Percentiles rank a stretch among this genome's conserved stretches.
phyloP scores from a whole-genome alignment of 1,140 invertebrate genomes.

The Melitaea cinxia region DNA sequence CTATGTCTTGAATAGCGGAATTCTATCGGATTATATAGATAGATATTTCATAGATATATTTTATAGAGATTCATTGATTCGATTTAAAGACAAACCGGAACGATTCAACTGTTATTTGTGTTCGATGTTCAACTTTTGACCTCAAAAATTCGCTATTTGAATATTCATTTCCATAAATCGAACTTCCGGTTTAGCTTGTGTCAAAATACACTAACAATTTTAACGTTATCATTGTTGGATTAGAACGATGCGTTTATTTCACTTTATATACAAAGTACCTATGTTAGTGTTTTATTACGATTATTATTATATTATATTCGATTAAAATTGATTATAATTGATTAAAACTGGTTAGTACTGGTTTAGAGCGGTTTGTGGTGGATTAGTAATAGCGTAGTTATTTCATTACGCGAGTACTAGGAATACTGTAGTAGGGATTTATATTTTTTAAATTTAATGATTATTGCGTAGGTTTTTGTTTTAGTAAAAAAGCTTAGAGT shows the following conservation, averaged over 20 bases:
- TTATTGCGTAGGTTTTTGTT: no score
- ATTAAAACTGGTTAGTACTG: background rate
- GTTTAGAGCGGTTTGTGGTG: constrained; percentile 2
- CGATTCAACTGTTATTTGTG: background rate
- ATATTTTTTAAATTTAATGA: no score
- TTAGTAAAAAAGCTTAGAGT: no score
- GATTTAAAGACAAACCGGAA: background rate
- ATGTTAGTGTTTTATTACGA: background rate
- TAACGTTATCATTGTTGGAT: background rate
- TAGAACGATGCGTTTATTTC: background rate
- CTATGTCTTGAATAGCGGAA: background rate
- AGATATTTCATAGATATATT: background rate
- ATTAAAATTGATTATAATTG: background rate
- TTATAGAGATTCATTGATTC: background rate
- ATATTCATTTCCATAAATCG: constrained; percentile 7
- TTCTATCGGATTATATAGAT: background rate
- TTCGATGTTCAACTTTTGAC: constrained; percentile 6
- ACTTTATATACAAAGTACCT: background rate
- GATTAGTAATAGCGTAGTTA: constrained; percentile 5
- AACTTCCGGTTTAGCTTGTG: background rate
- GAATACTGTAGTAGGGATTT: no score
- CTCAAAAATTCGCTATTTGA: background rate
- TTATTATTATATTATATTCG: no score
- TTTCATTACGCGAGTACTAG: background rate
- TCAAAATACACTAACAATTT: background rate